phyloP scores from a whole-genome alignment of 2,888 invertebrate genomes.

The Caenorhabditis angaria region DNA sequence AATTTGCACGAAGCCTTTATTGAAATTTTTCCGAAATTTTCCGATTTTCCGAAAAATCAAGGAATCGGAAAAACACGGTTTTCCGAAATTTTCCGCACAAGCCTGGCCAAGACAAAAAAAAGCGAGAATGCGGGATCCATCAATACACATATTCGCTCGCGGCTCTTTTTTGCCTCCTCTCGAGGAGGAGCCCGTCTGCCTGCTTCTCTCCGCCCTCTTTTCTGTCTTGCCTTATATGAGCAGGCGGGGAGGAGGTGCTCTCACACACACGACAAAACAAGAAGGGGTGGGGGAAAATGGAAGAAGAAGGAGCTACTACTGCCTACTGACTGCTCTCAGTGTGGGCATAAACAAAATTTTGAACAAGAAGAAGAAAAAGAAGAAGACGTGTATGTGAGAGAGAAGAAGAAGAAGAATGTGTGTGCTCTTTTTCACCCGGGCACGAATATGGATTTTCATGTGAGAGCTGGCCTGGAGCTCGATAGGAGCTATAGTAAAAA shows the following conservation, averaged over 20 bases:
- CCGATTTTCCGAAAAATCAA: not conserved
- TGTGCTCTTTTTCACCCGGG: too few relatives aligned
- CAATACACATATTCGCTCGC: not conserved
- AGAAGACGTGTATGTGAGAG: not conserved
- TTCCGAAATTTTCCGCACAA: too few relatives aligned
- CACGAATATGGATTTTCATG: too few relatives aligned
- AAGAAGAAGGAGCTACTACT: not conserved
- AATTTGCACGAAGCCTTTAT: constrained; percentile 8
- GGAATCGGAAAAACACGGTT: not conserved
- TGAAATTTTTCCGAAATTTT: too few relatives aligned
- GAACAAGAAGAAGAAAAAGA: not conserved
- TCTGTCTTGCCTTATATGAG: constrained; percentile 12
- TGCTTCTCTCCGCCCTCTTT: not conserved
- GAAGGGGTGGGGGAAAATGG: not conserved
- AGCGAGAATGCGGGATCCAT: constrained; percentile 2
- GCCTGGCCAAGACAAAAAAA: too few relatives aligned
- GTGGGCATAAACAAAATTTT: too few relatives aligned
- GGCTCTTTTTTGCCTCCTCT: not conserved
- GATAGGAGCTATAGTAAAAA: too few relatives aligned
- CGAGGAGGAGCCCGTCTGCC: constrained; percentile 2
- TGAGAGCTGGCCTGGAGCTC: too few relatives aligned
- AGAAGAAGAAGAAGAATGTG: not conserved
- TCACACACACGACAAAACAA: constrained; percentile 10
- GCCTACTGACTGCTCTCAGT: too few relatives aligned
- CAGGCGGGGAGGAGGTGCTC: not conserved